Evolutionary conservation across 2,888 invertebrate genomes (phyloP).

Genomic region (Macrophya annulata): DNA sequence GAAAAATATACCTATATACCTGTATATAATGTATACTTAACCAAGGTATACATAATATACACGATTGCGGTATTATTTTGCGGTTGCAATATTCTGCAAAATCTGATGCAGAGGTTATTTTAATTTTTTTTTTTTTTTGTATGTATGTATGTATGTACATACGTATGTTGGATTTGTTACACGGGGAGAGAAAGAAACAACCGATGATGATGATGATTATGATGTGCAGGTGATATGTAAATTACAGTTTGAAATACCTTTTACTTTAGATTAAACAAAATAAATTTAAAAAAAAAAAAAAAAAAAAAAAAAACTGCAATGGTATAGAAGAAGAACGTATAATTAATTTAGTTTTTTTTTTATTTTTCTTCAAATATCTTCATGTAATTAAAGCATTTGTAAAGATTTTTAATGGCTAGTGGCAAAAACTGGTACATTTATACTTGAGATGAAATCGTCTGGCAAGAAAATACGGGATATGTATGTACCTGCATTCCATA

Average conservation of each 20-base stretch:
- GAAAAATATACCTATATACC: background rate
- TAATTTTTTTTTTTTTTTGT: background rate
- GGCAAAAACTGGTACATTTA: conserved; percentile 2
- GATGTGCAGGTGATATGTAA: too few species aligned
- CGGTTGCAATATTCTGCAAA: background rate
- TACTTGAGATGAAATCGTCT: background rate
- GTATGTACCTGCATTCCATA: too few species aligned
- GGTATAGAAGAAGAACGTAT: background rate
- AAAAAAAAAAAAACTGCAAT: too few species aligned
- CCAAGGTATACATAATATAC: background rate
- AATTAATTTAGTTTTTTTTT: background rate
- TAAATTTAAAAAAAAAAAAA: too few species aligned
- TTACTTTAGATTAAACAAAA: background rate
- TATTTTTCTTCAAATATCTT: background rate
- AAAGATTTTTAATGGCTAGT: background rate
- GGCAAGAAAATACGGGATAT: background rate
- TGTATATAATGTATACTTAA: background rate
- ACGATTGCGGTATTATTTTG: conserved; percentile 1
- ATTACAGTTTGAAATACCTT: background rate
- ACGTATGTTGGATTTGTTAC: background rate
- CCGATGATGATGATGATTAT: background rate
- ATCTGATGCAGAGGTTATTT: background rate
- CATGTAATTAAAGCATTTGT: background rate
- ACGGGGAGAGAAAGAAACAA: background rate
- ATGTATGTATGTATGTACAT: too few species aligned